Base-by-base conservation (phyloP, 2,797 vertebrate species). In the Siniperca obscura region DNA sequence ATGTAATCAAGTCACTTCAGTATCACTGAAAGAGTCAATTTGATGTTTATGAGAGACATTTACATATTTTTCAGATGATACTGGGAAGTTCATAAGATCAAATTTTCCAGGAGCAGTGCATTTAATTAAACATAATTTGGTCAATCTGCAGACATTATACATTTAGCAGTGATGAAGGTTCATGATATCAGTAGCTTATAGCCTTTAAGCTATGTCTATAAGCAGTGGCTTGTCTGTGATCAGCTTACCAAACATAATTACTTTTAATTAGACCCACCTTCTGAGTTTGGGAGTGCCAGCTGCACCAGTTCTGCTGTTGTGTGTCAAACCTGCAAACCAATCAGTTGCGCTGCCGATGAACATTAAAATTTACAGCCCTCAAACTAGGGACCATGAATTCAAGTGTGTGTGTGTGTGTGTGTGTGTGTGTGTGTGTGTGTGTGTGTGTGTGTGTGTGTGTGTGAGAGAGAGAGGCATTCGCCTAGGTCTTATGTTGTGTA, bases 251-350 rank as follows among this genome's bases (percentile, higher is more conserved):
- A 66, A 77, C 67, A 34, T 74, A 65, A 83, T 81, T 74, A 76
- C 61, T 72, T 85, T 69, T 62, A 78, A 82, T 86, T 73, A 81
- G 52, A 55, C 40, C 48, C 70, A 80, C 61, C 57, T 65, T 80
- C 73, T 79, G 61, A 81, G 73, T 80, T 38, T 21, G 57, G 70
- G 68, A 69, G 64, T 66, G 72, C 60, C 86, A 76, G 80, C 84
- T 88, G 82, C 73, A 76, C 74, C 61, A 64, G 57, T 48, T 78
- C 66, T 74, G 74, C 56, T 53, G 59, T 66, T 66, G 56, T 75
- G 75, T 70, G 72, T 86, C 42, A 76, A 84, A 81, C 69, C 62
- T 81, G 64, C 59, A 84, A 86, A 86, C 14, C 67, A 84, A 57
- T 75, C 68, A 79, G 72, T 70, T 74, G 57, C 34, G 30, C 74